These are phyloP conservation scores for Tichodroma muraria DNA, from an alignment of 2,113 vertebrate genomes.

Conservation along the genomic window DNA sequence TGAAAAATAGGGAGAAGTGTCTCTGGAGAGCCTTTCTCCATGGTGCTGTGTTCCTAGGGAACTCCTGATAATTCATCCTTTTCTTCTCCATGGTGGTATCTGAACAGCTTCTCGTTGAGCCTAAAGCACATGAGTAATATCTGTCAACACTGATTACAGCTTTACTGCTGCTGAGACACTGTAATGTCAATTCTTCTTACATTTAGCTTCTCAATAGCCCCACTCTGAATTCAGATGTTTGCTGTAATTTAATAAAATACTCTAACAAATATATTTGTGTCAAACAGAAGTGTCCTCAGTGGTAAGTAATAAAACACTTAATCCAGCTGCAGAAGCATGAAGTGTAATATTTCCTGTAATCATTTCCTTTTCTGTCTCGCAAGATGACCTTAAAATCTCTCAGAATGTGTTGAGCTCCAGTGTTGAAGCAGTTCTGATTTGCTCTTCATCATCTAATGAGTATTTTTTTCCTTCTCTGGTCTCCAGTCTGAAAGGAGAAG, in stretches of 20 bases:
- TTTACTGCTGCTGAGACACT: slow-evolving; percentile 27
- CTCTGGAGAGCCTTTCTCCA: background rate
- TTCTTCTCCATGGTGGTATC: background rate
- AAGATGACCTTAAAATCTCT: slow-evolving; percentile 25
- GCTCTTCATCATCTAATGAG: background rate
- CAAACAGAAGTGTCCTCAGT: slow-evolving; percentile 40
- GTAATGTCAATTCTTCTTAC: slow-evolving; percentile 33
- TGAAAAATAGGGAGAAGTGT: background rate
- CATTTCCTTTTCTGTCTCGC: background rate
- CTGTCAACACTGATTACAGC: slow-evolving; percentile 33
- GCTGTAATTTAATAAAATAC: slow-evolving; percentile 58
- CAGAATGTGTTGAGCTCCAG: background rate
- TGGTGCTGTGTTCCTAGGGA: background rate
- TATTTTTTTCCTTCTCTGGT: background rate
- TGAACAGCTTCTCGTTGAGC: background rate
- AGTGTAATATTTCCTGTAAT: slow-evolving; percentile 43
- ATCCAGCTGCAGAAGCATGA: slow-evolving; percentile 41
- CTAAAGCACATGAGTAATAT: slow-evolving; percentile 23
- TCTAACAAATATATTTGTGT: slow-evolving; percentile 56
- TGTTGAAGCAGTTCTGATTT: background rate
- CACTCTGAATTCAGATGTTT: slow-evolving; percentile 59
- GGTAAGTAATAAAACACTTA: slow-evolving; percentile 61
- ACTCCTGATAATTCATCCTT: background rate
- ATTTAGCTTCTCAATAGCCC: slow-evolving; percentile 42
- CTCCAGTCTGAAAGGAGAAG: background rate